phyloP scores from a whole-genome alignment of 2,888 invertebrate species.

The Drepanosiphum platanoidis region DNA sequence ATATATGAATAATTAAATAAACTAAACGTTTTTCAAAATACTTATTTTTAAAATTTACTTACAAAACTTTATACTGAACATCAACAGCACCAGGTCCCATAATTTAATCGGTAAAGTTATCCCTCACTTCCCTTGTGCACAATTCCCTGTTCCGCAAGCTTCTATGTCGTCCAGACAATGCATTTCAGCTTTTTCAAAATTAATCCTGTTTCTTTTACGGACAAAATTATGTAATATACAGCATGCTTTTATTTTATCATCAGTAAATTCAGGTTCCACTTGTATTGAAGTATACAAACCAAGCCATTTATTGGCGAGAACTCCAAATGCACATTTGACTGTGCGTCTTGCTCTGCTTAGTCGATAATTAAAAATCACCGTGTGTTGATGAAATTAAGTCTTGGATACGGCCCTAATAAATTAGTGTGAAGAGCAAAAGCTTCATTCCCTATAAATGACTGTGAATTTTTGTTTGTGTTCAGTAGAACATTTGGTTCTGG shows the following conservation, averaged over 20 bases:
- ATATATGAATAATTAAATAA: not conserved
- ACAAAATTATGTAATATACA: constrained; percentile 24
- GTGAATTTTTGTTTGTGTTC: not conserved
- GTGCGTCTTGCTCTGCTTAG: not conserved
- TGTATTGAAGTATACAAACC: constrained; percentile 10
- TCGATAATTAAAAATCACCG: not conserved
- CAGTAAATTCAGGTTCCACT: constrained; percentile 2
- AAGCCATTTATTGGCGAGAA: constrained; percentile 15
- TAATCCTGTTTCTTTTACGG: not conserved
- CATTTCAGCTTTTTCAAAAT: not conserved
- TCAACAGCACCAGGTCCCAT: not conserved
- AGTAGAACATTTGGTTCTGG: too few species aligned
- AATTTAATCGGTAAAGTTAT: constrained; percentile 3
- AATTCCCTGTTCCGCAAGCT: not conserved
- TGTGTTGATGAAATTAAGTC: too few species aligned
- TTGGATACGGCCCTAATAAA: too few species aligned
- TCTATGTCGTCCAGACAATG: not conserved
- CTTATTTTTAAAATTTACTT: not conserved
- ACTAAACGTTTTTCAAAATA: not conserved
- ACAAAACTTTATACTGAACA: not conserved
- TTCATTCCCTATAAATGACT: too few species aligned
- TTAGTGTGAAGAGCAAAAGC: too few species aligned
- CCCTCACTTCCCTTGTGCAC: not conserved
- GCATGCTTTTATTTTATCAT: not conserved
- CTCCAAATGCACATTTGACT: constrained; percentile 15